Evolutionary conservation across 2,797 vertebrate genomes (phyloP).

Genomic region (Peromyscus attwateri): DNA sequence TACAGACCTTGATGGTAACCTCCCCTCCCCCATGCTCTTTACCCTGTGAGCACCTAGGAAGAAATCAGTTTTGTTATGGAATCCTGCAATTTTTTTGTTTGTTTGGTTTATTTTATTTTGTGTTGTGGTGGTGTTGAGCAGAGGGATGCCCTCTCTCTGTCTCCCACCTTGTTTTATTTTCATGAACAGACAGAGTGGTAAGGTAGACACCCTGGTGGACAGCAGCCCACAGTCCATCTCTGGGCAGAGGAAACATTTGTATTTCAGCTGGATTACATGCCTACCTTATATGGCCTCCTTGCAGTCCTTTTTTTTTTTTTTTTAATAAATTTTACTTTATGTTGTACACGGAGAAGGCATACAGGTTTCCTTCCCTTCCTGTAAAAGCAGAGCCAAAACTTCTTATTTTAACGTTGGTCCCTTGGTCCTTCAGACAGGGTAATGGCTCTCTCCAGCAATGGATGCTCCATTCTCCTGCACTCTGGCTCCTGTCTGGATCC

Average conservation of each 20-base stretch:
- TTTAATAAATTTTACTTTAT: neutral
- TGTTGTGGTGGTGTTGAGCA: slow-evolving; percentile 70
- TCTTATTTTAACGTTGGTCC: neutral
- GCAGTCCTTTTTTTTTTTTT: neutral
- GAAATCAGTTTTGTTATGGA: slow-evolving; percentile 63
- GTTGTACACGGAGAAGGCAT: neutral
- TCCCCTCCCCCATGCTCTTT: slow-evolving; percentile 53
- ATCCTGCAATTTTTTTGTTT: slow-evolving; percentile 61
- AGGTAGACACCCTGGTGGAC: slow-evolving; percentile 63
- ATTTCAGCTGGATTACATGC: slow-evolving; percentile 62
- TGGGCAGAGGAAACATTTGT: slow-evolving; percentile 67
- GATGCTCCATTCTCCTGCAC: neutral
- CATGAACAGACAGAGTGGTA: slow-evolving; percentile 67
- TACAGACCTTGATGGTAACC: slow-evolving; percentile 65
- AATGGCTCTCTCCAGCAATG: neutral
- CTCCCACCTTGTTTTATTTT: slow-evolving; percentile 71
- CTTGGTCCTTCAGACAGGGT: accelerated
- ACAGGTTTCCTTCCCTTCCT: neutral
- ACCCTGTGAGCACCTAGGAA: slow-evolving; percentile 70
- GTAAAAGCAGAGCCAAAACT: slow-evolving; percentile 9
- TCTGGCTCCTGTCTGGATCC: neutral
- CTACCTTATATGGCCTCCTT: neutral
- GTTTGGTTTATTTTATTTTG: neutral
- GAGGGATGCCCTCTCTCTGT: slow-evolving; percentile 42
- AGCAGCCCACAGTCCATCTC: slow-evolving; percentile 66